These are phyloP conservation scores for Nematolebias whitei DNA, from an alignment of 2,113 vertebrate genomes.

Conservation along the genomic window DNA sequence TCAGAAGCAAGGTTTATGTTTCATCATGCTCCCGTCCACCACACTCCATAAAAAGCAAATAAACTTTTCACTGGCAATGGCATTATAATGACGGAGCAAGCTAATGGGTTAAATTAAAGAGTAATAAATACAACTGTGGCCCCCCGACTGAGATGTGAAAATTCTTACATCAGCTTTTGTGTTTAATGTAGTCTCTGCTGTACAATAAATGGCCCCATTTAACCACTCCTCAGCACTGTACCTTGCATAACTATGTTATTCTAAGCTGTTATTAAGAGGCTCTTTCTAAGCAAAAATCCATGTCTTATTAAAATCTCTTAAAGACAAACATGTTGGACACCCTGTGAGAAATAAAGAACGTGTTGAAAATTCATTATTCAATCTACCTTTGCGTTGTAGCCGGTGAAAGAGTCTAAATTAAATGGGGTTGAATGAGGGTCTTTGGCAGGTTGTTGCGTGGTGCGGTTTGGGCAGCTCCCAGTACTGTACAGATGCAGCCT, in stretches of 20 bases:
- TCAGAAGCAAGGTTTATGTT: constrained; percentile 72
- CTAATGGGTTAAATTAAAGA: constrained; percentile 76
- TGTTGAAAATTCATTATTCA: constrained; percentile 44
- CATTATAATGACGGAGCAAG: constrained; percentile 71
- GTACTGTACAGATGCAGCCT: constrained; percentile 66
- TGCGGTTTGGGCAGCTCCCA: constrained; percentile 75
- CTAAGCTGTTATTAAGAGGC: neutral
- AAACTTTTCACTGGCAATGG: constrained; percentile 71
- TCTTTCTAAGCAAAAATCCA: constrained; percentile 1
- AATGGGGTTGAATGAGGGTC: constrained; percentile 64
- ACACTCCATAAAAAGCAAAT: constrained; percentile 76
- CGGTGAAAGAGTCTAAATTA: constrained; percentile 60
- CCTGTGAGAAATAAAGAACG: constrained; percentile 36
- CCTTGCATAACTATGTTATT: constrained; percentile 26
- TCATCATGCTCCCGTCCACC: constrained; percentile 65
- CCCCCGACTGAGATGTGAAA: constrained; percentile 51
- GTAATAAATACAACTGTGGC: constrained; percentile 64
- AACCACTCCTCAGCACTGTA: constrained; percentile 14
- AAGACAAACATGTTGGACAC: constrained; percentile 20
- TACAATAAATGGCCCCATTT: constrained; percentile 36
- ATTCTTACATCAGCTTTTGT: constrained; percentile 54
- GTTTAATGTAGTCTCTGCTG: constrained; percentile 24
- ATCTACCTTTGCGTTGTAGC: constrained; percentile 33
- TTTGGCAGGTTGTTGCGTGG: constrained; percentile 66
- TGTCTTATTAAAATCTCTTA: constrained; percentile 9